These are phyloP conservation scores for Drosophila mauritiana DNA, from an alignment of 1,140 invertebrate species.

Conservation along the genomic window DNA sequence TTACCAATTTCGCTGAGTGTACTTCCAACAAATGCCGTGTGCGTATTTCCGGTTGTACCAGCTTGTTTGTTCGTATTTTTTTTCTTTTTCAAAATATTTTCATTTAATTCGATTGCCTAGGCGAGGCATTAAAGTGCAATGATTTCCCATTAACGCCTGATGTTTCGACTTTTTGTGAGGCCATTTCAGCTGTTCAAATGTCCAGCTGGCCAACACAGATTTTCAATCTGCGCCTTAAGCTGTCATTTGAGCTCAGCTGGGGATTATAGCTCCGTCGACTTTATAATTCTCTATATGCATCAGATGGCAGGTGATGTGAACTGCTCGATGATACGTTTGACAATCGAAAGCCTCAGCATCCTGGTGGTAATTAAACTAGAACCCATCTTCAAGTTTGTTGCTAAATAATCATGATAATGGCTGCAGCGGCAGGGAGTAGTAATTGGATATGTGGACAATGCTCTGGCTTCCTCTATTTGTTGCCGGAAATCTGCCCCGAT, in stretches of 20 bases:
- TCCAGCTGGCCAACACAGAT: slow-evolving; percentile 18
- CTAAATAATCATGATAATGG: slow-evolving; percentile 32
- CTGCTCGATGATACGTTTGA: background rate
- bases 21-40: slow-evolving; percentile 5
- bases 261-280: background rate
- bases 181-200: background rate
- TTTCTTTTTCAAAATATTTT: slow-evolving; percentile 45
- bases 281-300: background rate
- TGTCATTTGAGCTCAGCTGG: background rate
- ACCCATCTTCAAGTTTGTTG: slow-evolving; percentile 18
- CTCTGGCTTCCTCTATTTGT: slow-evolving; percentile 5
- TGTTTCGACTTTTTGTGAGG: slow-evolving; percentile 34
- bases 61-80: slow-evolving; percentile 10
- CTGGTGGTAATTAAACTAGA: slow-evolving; percentile 16
- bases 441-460: slow-evolving; percentile 12
- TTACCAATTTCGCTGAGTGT: slow-evolving; percentile 3
- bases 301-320: background rate
- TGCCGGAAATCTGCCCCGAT: slow-evolving; percentile 9
- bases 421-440: background rate
- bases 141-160: slow-evolving; percentile 46
- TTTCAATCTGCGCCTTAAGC: slow-evolving; percentile 27
- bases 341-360: background rate
- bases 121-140: slow-evolving; percentile 41
- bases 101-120: slow-evolving; percentile 45
- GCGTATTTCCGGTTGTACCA: slow-evolving; percentile 18